A percentile compares a stretch with the other conserved stretches of the same genome.
These are phyloP conservation scores for Mobula hypostoma DNA, from an alignment of 2,113 vertebrate genomes.

Conservation along the genomic window DNA sequence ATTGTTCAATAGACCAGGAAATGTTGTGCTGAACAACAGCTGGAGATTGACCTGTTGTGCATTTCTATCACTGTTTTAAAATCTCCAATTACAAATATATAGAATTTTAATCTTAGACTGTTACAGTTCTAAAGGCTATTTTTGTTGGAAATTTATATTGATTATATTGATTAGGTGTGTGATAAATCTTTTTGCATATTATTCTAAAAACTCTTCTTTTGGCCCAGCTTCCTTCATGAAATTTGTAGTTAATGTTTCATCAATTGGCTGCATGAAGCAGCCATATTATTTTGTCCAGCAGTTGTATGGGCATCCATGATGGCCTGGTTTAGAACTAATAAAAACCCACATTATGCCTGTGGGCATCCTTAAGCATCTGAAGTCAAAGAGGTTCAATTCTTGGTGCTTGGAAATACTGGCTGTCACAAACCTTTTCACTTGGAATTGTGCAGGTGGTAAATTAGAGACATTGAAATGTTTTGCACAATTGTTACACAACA, in stretches of 20 bases:
- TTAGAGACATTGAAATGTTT: not conserved
- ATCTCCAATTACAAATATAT: no score
- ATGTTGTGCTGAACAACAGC: not conserved
- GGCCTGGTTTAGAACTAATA: conserved; percentile 26
- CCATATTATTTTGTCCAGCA: not conserved
- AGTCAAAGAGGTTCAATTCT: not conserved
- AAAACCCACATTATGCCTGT: not conserved
- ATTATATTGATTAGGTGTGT: not conserved
- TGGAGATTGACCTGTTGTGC: not conserved
- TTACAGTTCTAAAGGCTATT: not conserved
- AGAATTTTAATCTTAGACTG: no score
- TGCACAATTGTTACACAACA: not conserved
- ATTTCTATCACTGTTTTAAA: not conserved
- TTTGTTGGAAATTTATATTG: not conserved
- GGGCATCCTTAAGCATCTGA: not conserved
- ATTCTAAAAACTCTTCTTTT: not conserved
- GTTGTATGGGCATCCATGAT: not conserved
- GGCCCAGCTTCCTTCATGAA: not conserved
- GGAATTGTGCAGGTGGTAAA: not conserved
- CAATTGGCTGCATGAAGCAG: not conserved
- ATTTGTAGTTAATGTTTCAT: conserved; percentile 7
- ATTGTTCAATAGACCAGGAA: not conserved
- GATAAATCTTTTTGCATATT: not conserved
- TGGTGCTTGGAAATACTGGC: conserved; percentile 2
- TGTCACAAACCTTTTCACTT: not conserved